Conservation (phyloP, 1,140 invertebrate genomes). For the Drosophila nikananu region DNA sequence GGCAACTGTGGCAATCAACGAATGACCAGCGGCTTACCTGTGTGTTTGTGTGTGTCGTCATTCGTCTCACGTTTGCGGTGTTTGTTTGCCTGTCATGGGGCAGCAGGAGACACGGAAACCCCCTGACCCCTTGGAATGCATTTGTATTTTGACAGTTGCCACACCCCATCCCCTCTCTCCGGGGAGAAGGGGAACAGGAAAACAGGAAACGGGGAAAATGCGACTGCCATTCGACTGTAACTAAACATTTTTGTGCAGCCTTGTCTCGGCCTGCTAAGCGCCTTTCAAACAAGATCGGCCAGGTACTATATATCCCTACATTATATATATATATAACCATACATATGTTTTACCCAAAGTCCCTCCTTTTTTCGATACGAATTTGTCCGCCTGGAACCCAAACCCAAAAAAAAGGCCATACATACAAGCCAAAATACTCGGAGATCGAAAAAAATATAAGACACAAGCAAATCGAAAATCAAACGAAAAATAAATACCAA, state of each 20-base stretch:
- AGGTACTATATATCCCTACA: not conserved
- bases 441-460: slow-evolving; percentile 10
- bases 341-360: slow-evolving; percentile 19
- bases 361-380: slow-evolving; percentile 45
- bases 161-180: not conserved
- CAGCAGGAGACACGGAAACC: not conserved
- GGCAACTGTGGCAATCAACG: slow-evolving; percentile 74
- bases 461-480: slow-evolving; percentile 32
- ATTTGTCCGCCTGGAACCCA: slow-evolving; percentile 22
- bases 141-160: slow-evolving; percentile 61
- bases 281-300: slow-evolving; percentile 33
- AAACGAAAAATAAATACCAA: slow-evolving; percentile 37
- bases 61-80: slow-evolving; percentile 67
- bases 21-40: slow-evolving; percentile 74
- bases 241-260: slow-evolving; percentile 51
- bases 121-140: slow-evolving; percentile 29
- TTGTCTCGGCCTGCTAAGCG: slow-evolving; percentile 48
- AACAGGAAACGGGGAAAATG: not conserved
- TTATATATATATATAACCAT: not conserved
- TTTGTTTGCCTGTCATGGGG: slow-evolving; percentile 54
- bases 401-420: not conserved
- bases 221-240: slow-evolving; percentile 36
- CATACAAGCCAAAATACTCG: slow-evolving; percentile 13
- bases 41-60: slow-evolving; percentile 31
- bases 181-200: too few relatives aligned